Percentiles rank a stretch among this genome's conserved stretches.
Conservation (phyloP, 2,888 invertebrate species). For the Acanthoscelides obtectus region DNA sequence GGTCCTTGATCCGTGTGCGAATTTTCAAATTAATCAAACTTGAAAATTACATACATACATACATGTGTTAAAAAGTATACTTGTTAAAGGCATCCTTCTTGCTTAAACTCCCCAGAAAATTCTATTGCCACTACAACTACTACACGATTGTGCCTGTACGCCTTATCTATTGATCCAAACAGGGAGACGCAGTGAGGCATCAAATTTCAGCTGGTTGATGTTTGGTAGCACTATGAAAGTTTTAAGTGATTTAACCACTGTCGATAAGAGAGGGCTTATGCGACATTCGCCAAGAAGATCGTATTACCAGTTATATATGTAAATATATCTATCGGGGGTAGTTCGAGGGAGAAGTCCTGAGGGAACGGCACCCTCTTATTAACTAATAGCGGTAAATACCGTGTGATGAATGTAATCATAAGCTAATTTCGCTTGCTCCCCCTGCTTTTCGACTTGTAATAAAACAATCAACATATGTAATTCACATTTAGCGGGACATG, state of each 20-base stretch:
- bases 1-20: no score
- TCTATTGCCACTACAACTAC: no score
- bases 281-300: conserved; percentile 33
- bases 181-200: not conserved
- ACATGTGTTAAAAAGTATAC: no score
- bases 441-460: conserved; percentile 37
- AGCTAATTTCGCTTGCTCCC: conserved; percentile 43
- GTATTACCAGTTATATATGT: conserved; percentile 40
- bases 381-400: conserved; percentile 50
- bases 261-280: conserved; percentile 18
- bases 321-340: conserved; percentile 35
- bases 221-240: not conserved
- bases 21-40: no score
- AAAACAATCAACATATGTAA: conserved; percentile 47
- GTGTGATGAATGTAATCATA: conserved; percentile 49
- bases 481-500: conserved; percentile 30
- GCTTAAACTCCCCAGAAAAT: no score
- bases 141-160: not conserved
- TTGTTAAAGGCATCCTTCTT: no score
- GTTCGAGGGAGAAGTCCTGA: conserved; percentile 30
- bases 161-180: not conserved
- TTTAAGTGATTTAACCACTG: conserved; percentile 20
- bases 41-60: no score
- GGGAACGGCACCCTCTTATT: conserved; percentile 44
- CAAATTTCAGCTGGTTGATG: not conserved